Percentiles rank a stretch among this genome's conserved stretches.
phyloP scores from a whole-genome alignment of 2,113 vertebrate genomes.

The Chlamydotis undulata region DNA sequence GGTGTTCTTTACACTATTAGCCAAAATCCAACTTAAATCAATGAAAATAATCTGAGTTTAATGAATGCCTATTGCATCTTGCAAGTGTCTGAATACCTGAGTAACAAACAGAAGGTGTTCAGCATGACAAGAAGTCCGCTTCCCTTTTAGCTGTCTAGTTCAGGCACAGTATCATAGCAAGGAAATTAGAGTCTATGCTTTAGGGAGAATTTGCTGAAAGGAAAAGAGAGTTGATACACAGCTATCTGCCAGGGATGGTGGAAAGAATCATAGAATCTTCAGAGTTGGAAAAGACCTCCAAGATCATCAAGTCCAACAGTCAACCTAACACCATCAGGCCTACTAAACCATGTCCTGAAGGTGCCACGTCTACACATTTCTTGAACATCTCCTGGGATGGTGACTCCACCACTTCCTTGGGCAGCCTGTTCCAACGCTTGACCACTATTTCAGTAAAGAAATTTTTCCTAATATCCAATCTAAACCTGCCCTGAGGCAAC shows the following conservation, averaged over 20 bases:
- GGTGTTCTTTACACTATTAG: neutral
- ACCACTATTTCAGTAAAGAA: no score
- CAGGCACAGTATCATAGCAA: neutral
- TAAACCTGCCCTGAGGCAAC: no score
- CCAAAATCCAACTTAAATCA: neutral
- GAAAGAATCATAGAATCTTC: neutral
- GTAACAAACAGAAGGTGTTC: neutral
- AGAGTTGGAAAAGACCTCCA: no score
- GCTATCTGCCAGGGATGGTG: neutral
- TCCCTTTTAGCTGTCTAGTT: neutral
- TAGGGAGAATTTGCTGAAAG: neutral
- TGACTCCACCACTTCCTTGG: no score
- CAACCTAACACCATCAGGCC: no score
- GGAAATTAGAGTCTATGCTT: neutral
- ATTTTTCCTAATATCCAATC: no score
- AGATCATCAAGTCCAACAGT: no score
- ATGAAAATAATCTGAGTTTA: neutral
- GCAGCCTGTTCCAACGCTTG: no score
- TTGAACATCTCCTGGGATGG: no score
- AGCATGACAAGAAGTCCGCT: neutral
- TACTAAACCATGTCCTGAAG: no score
- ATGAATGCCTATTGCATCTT: neutral
- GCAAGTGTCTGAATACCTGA: neutral
- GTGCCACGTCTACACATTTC: no score
- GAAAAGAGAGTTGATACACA: neutral